Base-by-base conservation (phyloP, 2,113 vertebrate species). In the Xyrauchen texanus region DNA sequence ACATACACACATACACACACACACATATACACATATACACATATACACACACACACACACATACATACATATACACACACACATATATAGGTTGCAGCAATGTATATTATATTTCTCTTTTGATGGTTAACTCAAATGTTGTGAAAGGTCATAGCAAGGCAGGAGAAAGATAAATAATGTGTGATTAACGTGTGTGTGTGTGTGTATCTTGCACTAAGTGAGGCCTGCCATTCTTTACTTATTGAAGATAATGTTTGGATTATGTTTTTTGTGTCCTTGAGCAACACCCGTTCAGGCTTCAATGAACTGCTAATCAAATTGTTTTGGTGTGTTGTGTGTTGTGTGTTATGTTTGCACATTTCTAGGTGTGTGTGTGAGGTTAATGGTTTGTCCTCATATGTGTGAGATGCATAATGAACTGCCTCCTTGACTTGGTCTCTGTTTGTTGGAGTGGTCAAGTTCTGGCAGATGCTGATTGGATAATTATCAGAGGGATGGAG, bases 381-480 rank as follows among this genome's bases (percentile, higher is more conserved):
- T 49, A 49, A 8, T 49, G n/a, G 7, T 12, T 10, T 13, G 21
- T 68, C 45, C n/a, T 70, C 12, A 21, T 55, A 8, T 63, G 73
- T 64, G 4, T 70, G 11, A 34, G 8, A 49, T 63, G 46, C 11
- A 63, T 68, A 2, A 34, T 55, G 11, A 15, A 47, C 45, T 77
- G 13, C 4, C 13, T 47, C 42, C 15, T 42, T 77, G 62, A 66
- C 55, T 63, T 52, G 55, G 13, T 76, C 72, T 49, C 46, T 15
- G 52, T 76, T 70, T 63, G 62, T 67, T 21, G 3, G 15, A 76
- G 62, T 62, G 34, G 53, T 34, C 12, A 58, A 58, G 45, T 77
- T 62, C 16, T 53, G 57, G 4, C 16, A 0, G 47, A 21, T 63
- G 47, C 74, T 80, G 78, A 77, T 49, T 80, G 82, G 57, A 47